A percentile compares a stretch with the other conserved stretches of the same genome.
These are phyloP conservation scores for Nephotettix cincticeps DNA, from an alignment of 1,140 invertebrate genomes.

Conservation along the genomic window DNA sequence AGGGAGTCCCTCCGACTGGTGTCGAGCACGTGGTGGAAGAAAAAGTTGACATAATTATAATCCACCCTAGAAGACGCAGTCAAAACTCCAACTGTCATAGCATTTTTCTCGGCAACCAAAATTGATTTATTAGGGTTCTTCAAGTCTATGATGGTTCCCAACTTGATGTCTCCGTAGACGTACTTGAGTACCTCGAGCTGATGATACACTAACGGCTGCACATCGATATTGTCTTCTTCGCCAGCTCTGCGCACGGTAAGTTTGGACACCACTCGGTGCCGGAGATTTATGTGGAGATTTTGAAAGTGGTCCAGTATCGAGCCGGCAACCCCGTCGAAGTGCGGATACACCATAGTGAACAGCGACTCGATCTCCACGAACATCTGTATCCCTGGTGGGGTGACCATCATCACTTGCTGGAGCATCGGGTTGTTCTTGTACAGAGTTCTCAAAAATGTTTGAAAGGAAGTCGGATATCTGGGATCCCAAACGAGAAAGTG, in stretches of 20 bases:
- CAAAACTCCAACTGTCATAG: background rate
- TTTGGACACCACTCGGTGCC: background rate
- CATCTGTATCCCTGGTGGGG: background rate
- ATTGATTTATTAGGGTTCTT: background rate
- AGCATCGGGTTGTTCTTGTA: background rate
- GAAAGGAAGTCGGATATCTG: background rate
- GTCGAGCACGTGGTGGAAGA: no score
- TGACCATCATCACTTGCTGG: background rate
- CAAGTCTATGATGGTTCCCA: background rate
- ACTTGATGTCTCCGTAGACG: conserved; percentile 6
- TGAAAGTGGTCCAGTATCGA: background rate
- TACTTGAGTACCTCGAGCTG: background rate
- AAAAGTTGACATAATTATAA: no score
- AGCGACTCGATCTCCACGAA: background rate
- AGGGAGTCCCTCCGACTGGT: no score
- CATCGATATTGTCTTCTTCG: conserved; percentile 15
- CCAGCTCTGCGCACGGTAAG: background rate
- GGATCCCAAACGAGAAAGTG: conserved; percentile 5
- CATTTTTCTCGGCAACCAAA: background rate
- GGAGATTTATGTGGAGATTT: background rate
- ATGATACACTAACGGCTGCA: background rate
- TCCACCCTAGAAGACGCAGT: no score
- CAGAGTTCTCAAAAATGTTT: background rate
- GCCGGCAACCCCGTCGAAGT: background rate
- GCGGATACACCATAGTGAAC: background rate